A percentile compares a stretch with the other conserved stretches of the same genome.
Conservation (phyloP, 1,140 invertebrate species). For the Linepithema humile region DNA sequence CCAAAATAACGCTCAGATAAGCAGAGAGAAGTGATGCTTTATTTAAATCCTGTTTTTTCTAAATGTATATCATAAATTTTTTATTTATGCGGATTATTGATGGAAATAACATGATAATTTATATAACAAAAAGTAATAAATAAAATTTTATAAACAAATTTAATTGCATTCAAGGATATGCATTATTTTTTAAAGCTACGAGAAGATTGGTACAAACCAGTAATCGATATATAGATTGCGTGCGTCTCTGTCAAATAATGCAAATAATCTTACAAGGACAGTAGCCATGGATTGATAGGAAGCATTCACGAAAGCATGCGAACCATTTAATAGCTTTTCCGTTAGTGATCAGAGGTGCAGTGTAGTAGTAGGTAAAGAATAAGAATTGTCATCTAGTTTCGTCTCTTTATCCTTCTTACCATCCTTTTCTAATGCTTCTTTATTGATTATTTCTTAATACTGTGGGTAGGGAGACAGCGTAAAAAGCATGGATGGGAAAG, state of each 20-base stretch:
- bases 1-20: too few relatives aligned
- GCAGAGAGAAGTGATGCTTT: too few relatives aligned
- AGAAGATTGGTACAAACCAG: background rate
- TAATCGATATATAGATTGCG: conserved; percentile 34
- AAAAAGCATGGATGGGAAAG: conserved; percentile 56
- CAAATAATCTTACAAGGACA: conserved; percentile 31
- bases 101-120: too few relatives aligned
- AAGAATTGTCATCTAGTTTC: conserved; percentile 25
- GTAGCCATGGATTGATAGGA: conserved; percentile 36
- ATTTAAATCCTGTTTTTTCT: too few relatives aligned
- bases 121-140: too few relatives aligned
- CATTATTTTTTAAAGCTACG: background rate
- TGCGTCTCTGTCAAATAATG: conserved; percentile 25
- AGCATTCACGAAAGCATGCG: conserved; percentile 44
- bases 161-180: too few relatives aligned
- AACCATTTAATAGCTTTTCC: conserved; percentile 44
- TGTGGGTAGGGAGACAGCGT: conserved; percentile 52
- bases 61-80: too few relatives aligned
- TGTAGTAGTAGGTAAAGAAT: background rate
- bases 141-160: too few relatives aligned
- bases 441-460: conserved; percentile 67
- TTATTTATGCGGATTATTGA: too few relatives aligned
- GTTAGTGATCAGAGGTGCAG: conserved; percentile 18
- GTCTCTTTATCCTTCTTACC: conserved; percentile 30
- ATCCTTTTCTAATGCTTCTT: conserved; percentile 12